Percentiles rank a stretch among this genome's conserved stretches.
Conservation (phyloP, 1,140 invertebrate species). For the Drosophila burlai region DNA sequence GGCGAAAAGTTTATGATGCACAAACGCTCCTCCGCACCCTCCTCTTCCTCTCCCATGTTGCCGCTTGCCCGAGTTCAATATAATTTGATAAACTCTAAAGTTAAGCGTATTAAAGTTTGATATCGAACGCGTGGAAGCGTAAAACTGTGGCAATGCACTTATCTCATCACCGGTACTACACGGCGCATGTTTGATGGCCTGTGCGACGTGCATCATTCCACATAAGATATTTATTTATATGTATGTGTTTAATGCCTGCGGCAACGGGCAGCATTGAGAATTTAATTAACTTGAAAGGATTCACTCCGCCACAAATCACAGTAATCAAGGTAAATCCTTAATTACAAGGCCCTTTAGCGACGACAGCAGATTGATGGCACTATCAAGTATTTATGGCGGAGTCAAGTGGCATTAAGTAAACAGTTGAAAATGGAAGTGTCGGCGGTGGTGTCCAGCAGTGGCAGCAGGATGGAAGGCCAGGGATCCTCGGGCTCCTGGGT, state of each 20-base stretch:
- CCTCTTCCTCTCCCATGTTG: background rate
- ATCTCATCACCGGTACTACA: constrained; percentile 23
- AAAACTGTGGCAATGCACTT: constrained; percentile 30
- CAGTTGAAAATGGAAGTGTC: constrained; percentile 38
- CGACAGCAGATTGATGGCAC: constrained; percentile 29
- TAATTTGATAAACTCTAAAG: constrained; percentile 41
- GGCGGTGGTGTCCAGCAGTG: background rate
- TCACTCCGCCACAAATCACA: constrained; percentile 26
- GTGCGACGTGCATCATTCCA: background rate
- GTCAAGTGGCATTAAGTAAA: constrained; percentile 18
- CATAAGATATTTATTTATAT: background rate
- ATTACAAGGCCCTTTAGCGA: constrained; percentile 46
- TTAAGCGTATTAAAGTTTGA: constrained; percentile 28
- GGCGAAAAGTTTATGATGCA: constrained; percentile 16
- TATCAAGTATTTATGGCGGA: constrained; percentile 42
- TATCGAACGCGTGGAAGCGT: constrained; percentile 23
- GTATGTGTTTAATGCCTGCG: constrained; percentile 15
- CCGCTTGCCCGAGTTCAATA: constrained; percentile 18
- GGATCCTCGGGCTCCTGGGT: constrained; percentile 15
- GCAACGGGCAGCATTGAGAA: constrained; percentile 15
- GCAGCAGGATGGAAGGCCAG: background rate
- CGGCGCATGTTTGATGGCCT: constrained; percentile 20
- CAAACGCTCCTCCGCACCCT: too few relatives aligned
- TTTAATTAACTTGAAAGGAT: constrained; percentile 53
- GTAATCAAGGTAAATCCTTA: constrained; percentile 35